phyloP scores from a whole-genome alignment of 2,797 vertebrate species.

The Tragelaphus oryx region DNA sequence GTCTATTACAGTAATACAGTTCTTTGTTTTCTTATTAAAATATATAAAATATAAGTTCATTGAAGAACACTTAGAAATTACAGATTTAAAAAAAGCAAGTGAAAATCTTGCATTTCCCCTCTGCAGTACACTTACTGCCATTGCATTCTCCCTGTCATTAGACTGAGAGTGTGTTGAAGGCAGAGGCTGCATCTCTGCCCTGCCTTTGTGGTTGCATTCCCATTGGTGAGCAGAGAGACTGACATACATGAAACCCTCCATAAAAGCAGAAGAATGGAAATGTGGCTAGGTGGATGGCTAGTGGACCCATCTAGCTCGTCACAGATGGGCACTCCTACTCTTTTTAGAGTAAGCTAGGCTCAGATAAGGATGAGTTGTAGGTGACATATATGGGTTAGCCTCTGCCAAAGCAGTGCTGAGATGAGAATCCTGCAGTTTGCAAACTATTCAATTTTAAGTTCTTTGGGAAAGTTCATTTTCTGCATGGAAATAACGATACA shows the following conservation, averaged over 20 bases:
- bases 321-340: background rate
- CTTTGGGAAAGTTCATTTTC: background rate
- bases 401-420: background rate
- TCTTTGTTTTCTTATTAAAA: background rate
- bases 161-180: background rate
- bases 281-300: background rate
- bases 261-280: background rate
- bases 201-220: background rate
- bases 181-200: fast-evolving
- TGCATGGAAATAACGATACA: background rate
- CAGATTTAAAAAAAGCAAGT: background rate
- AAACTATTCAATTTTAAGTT: background rate
- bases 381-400: background rate
- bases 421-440: background rate
- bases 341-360: background rate
- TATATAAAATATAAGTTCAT: background rate
- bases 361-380: background rate
- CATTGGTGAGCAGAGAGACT: background rate
- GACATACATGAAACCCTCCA: no score
- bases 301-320: fast-evolving
- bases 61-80: background rate
- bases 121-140: fast-evolving
- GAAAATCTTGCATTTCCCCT: background rate
- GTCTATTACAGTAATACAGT: background rate
- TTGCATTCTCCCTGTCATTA: fast-evolving